phyloP scores from a whole-genome alignment of 2,113 vertebrate species.

The Semicossyphus pulcher region DNA sequence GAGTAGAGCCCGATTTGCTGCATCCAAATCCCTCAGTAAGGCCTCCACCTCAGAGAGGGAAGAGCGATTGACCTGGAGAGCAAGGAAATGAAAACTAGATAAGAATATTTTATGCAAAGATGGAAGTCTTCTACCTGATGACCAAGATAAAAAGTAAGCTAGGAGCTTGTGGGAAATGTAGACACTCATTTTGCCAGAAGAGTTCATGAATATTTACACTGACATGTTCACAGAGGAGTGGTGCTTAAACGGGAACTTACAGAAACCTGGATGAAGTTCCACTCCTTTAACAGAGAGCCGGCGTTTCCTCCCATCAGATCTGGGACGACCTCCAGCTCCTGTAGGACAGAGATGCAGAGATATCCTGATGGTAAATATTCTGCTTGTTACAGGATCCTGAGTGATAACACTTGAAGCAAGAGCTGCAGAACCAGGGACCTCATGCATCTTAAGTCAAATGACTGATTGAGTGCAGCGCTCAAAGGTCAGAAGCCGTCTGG shows the following conservation, averaged over 20 bases:
- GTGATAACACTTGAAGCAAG: slow-evolving; percentile 21
- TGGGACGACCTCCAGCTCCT: slow-evolving; percentile 78
- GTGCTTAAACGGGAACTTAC: slow-evolving; percentile 65
- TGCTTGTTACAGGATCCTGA: slow-evolving; percentile 4
- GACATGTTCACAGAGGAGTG: background rate
- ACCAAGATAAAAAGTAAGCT: background rate
- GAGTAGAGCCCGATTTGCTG: slow-evolving; percentile 59
- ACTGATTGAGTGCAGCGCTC: slow-evolving; percentile 16
- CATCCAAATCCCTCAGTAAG: slow-evolving; percentile 56
- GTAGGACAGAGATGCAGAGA: slow-evolving; percentile 53
- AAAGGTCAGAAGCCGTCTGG: slow-evolving; percentile 59
- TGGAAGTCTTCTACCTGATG: background rate
- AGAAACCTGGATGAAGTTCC: slow-evolving; percentile 83
- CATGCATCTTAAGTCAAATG: slow-evolving; percentile 10
- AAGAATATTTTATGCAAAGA: background rate
- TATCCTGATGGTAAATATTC: slow-evolving; percentile 14
- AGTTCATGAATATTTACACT: slow-evolving; percentile 9
- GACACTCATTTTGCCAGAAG: background rate
- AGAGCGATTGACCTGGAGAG: slow-evolving; percentile 59
- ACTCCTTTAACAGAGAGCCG: slow-evolving; percentile 60
- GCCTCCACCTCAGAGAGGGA: slow-evolving; percentile 57
- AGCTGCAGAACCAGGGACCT: background rate
- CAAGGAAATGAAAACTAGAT: background rate
- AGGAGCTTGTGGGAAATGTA: background rate
- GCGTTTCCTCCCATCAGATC: slow-evolving; percentile 57